Base-by-base conservation (phyloP, 2,888 invertebrate species). In the Ophraella communa region DNA sequence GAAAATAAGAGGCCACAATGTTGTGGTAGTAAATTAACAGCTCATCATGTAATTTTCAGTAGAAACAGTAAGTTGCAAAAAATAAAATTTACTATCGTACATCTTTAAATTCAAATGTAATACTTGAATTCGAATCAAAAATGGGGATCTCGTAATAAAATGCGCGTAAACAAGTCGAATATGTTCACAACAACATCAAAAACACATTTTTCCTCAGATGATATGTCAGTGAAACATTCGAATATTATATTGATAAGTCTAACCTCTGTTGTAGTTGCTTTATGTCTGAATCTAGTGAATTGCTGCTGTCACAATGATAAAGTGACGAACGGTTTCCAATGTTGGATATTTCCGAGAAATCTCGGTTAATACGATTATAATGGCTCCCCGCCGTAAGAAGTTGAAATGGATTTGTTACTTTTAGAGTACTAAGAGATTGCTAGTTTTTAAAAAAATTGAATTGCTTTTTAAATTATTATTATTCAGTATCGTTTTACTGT, bases 301-400 rank as follows among this genome's bases (percentile, higher is more conserved):
- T 47, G 47, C 23, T 4, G 47, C 23, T 47, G 47, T 47, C 47
- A 47, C 47, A 47, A 47, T 47, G 47, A 47, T 47, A 47, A 47
- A 47, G 47, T 47, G 47, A 21, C 21, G 21, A 21, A 47, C 21
- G 47, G 14, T 47, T 47, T 47, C 21, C 47, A 47, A 47, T 47
- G 21, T 47, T 47, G 47, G 47, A 47, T 47, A 23, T 47, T 47
- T 47, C 23, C 21, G 21, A 47, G 47, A 47, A 47, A 47, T 47
- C 47, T 21, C 47, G 47, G 47, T 23, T 47, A 23, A 47, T 47
- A 47, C 23, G 47, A 47, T 47, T 47, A 47, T 47, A 47, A 47
- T 47, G 47, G 47, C 23, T 17, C 17, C 11, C n/a, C 47, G n/a
- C 14, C 23, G 5, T n/a, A 14, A 47, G 47, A 23, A 45, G 21